phyloP scores from a whole-genome alignment of 2,797 vertebrate genomes.

The Halcyon chelicuti region DNA sequence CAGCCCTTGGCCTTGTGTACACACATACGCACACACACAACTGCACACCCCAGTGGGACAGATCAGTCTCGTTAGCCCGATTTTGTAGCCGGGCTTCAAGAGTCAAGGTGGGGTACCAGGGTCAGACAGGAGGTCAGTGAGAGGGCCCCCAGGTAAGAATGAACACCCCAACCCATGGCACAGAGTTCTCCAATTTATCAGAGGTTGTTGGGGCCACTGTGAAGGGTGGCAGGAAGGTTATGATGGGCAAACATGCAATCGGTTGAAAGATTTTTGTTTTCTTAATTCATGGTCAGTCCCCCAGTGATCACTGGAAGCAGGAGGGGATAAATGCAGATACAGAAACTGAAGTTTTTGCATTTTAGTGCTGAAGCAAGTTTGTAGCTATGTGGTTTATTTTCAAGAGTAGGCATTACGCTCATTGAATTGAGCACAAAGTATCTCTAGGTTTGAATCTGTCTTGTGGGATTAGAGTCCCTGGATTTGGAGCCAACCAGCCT shows the following conservation, averaged over 20 bases:
- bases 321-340: background rate
- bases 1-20: background rate
- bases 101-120: background rate
- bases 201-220: background rate
- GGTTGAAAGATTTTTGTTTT: background rate
- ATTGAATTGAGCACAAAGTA: background rate
- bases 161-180: background rate
- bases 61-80: background rate
- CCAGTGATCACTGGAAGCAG: background rate
- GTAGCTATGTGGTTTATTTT: background rate
- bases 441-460: background rate
- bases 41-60: background rate
- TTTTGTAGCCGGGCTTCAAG: background rate
- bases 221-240: background rate
- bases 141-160: background rate
- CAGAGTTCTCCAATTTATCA: background rate
- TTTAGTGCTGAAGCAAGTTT: background rate
- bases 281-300: background rate
- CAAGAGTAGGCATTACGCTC: background rate
- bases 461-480: background rate
- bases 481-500: conserved; percentile 1
- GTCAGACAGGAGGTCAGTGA: background rate
- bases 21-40: background rate
- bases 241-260: background rate
- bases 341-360: background rate